Evolutionary conservation across 2,888 invertebrate species (phyloP).

Genomic region (Nyleta sp.): DNA sequence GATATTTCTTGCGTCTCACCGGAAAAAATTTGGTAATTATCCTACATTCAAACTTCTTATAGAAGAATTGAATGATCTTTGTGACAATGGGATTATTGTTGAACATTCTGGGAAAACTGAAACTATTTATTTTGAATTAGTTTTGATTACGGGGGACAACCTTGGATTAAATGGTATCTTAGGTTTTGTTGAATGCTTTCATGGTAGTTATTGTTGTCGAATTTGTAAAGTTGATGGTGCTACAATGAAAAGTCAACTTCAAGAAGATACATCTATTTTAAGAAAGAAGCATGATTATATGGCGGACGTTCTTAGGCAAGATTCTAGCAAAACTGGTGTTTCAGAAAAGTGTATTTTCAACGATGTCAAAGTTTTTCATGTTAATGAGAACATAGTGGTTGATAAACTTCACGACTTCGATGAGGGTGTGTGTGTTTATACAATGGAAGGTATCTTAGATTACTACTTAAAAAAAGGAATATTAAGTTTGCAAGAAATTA

Average conservation of each 20-base stretch:
- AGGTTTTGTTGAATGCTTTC: background rate
- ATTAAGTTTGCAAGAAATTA: too few species aligned
- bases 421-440: constrained; percentile 20
- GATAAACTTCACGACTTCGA: too few species aligned
- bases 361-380: too few species aligned
- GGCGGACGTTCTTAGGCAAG: too few species aligned
- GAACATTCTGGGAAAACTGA: background rate
- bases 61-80: background rate
- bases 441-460: constrained; percentile 1
- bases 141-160: background rate
- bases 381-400: too few species aligned
- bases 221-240: background rate
- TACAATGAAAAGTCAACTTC: too few species aligned
- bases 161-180: background rate
- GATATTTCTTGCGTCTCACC: background rate
- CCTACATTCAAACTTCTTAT: background rate
- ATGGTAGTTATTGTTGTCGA: background rate
- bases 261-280: too few species aligned
- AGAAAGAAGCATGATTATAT: too few species aligned
- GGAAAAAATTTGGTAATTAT: background rate
- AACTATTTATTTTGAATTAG: constrained; percentile 6
- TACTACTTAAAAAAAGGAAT: background rate
- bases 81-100: background rate
- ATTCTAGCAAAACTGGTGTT: too few species aligned
- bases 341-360: too few species aligned